phyloP scores from a whole-genome alignment of 2,797 vertebrate genomes.

The Acrossocheilus wenchowensis region DNA sequence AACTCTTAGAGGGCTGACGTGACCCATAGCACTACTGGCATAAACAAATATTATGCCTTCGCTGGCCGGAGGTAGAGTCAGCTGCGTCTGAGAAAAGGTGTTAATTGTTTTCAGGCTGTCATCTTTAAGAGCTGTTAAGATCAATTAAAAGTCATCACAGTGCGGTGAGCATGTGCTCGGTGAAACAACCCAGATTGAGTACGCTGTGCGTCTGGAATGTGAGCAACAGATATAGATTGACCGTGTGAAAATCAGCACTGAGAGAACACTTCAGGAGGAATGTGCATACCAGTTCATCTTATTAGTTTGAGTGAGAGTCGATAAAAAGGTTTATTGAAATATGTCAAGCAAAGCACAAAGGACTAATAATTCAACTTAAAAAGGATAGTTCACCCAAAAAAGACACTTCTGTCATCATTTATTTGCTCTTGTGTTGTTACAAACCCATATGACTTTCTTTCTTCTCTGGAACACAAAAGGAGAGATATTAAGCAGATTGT shows the following conservation, averaged over 20 bases:
- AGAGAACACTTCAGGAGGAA: conserved; percentile 45
- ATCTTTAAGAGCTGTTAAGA: conserved; percentile 57
- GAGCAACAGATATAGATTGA: conserved; percentile 50
- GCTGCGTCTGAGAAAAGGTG: conserved; percentile 49
- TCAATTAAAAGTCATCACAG: conserved; percentile 55
- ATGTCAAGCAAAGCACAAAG: not conserved
- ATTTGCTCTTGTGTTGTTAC: not conserved
- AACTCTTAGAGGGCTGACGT: conserved; percentile 52
- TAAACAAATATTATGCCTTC: conserved; percentile 63
- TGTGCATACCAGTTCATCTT: conserved; percentile 16
- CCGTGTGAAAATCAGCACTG: conserved; percentile 47
- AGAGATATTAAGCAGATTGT: not conserved
- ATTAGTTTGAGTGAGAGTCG: conserved; percentile 7
- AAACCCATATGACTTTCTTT: not conserved
- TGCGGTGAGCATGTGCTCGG: conserved; percentile 18
- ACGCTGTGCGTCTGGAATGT: conserved; percentile 41
- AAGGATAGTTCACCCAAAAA: not conserved
- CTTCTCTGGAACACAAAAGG: not conserved
- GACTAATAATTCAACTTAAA: not conserved
- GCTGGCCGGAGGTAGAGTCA: conserved; percentile 33
- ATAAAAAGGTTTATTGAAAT: conserved; percentile 42
- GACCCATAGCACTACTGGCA: conserved; percentile 49
- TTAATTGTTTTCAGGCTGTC: conserved; percentile 64
- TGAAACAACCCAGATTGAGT: conserved; percentile 47
- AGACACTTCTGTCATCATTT: not conserved